These are phyloP conservation scores for Corythaixoides concolor DNA, from an alignment of 2,113 vertebrate species.

Conservation along the genomic window DNA sequence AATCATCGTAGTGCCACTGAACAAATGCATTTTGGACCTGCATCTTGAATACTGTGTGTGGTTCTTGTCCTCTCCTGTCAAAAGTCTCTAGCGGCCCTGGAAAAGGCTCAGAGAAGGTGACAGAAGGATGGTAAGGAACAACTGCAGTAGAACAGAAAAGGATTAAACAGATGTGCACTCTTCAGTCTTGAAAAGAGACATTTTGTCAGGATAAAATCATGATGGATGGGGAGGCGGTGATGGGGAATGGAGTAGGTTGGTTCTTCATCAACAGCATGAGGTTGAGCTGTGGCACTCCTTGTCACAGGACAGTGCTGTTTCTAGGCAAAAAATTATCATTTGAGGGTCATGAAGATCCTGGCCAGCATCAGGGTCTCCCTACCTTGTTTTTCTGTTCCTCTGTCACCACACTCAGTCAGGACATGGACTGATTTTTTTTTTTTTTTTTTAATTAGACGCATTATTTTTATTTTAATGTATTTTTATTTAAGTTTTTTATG, in stretches of 20 bases:
- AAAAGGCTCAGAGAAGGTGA: neutral
- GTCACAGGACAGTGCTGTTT: neutral
- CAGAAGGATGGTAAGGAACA: neutral
- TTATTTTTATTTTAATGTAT: neutral
- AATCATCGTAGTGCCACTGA: neutral
- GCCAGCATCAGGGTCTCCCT: neutral
- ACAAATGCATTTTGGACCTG: neutral
- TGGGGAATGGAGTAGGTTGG: neutral
- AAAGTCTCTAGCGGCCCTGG: neutral
- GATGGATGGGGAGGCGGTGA: neutral
- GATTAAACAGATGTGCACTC: neutral
- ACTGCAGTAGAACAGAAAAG: neutral
- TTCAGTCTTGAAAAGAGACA: neutral
- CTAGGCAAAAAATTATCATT: neutral
- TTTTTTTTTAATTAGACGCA: neutral
- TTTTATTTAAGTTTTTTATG: neutral
- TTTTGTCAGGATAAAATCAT: neutral
- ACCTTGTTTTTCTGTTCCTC: neutral
- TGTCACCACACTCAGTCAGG: neutral
- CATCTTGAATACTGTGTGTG: neutral
- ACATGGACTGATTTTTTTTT: neutral
- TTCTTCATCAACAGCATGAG: neutral
- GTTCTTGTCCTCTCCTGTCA: neutral
- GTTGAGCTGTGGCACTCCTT: neutral
- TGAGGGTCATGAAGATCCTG: neutral